A percentile compares a stretch with the other conserved stretches of the same genome.
Evolutionary conservation across 2,888 invertebrate genomes (phyloP).

Genomic region (Brenthis ino): DNA sequence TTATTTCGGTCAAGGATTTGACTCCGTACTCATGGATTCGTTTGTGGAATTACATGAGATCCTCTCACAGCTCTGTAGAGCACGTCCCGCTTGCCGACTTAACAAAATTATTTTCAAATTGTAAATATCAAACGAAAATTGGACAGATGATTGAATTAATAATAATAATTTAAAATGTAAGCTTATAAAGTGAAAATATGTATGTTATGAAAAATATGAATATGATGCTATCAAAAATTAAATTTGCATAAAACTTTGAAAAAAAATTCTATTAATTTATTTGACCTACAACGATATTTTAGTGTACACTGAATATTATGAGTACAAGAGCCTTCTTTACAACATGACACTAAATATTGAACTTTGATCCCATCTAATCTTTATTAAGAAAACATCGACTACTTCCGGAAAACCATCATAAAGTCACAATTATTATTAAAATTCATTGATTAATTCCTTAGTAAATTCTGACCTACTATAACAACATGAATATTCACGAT

Average conservation of each 20-base stretch:
- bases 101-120: constrained; percentile 16
- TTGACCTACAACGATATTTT: no score
- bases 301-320: no score
- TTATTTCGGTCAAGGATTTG: constrained; percentile 21
- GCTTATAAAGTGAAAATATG: neutral
- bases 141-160: constrained; percentile 5
- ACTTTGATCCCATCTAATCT: no score
- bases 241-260: no score
- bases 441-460: no score
- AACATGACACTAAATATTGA: no score
- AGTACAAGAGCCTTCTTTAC: no score
- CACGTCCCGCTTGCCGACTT: constrained; percentile 22
- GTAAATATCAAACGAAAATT: constrained; percentile 19
- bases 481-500: neutral
- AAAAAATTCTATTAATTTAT: no score
- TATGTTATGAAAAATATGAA: no score
- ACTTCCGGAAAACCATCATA: no score
- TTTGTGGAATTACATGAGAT: constrained; percentile 24
- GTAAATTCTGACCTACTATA: neutral
- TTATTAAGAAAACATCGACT: no score
- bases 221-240: no score
- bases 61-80: constrained; percentile 12
- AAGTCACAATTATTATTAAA: neutral
- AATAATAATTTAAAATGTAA: neutral
- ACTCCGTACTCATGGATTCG: constrained; percentile 16